These are phyloP conservation scores for Bujurquina vittata DNA, from an alignment of 2,113 vertebrate species.

Conservation along the genomic window DNA sequence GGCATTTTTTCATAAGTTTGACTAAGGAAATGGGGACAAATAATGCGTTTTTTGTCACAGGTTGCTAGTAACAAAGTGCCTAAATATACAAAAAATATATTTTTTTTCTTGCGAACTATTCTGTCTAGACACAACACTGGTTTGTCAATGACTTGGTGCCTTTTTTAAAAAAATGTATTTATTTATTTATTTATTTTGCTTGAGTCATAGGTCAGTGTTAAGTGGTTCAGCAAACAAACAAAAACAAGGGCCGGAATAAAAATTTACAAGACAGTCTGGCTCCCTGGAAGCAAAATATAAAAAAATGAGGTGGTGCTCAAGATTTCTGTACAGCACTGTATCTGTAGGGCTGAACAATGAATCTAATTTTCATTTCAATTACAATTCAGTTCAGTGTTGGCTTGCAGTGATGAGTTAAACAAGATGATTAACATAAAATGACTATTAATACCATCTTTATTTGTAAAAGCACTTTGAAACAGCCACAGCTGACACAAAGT, in stretches of 20 bases:
- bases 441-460: background rate
- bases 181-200: background rate
- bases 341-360: background rate
- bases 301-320: background rate
- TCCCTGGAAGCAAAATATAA: background rate
- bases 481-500: too few species aligned
- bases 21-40: too few species aligned
- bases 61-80: background rate
- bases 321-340: too few species aligned
- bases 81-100: background rate
- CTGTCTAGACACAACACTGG: background rate
- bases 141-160: background rate
- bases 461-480: too few species aligned
- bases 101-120: background rate
- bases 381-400: background rate
- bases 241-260: background rate
- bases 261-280: background rate
- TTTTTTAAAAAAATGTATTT: too few species aligned
- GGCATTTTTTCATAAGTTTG: too few species aligned
- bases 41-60: background rate
- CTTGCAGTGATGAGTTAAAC: background rate
- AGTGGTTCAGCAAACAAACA: background rate
- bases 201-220: background rate
- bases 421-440: background rate
- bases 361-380: background rate